Evolutionary conservation across 1,140 invertebrate genomes (phyloP).

Genomic region (Euura lappo): DNA sequence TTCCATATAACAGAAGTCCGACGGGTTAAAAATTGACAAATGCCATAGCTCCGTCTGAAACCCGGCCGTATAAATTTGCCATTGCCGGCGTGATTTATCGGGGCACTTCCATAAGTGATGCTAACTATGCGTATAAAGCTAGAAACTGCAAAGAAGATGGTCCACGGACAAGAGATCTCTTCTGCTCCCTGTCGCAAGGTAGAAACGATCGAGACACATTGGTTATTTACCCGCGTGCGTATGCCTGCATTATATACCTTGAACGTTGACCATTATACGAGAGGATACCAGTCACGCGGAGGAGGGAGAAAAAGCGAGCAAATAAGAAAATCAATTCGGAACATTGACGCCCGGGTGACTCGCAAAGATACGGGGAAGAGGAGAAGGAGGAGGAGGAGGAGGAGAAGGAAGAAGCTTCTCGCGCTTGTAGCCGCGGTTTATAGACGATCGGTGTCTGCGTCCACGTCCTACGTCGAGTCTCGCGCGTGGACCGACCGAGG

Average conservation of each 20-base stretch:
- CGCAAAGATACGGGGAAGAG: constrained; percentile 10
- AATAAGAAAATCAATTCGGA: not conserved
- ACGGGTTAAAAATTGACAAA: not conserved
- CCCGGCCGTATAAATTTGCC: constrained; percentile 1
- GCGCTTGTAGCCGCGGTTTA: not conserved
- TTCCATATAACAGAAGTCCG: not conserved
- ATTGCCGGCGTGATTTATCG: not conserved
- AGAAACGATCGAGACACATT: no score
- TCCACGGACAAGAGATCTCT: no score
- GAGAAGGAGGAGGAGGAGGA: constrained; percentile 14
- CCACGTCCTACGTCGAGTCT: constrained; percentile 5
- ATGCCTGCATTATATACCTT: no score
- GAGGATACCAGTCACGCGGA: no score
- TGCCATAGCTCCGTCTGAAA: not conserved
- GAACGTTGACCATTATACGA: no score
- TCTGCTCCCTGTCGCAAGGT: no score
- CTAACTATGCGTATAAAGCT: not conserved
- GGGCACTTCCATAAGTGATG: not conserved
- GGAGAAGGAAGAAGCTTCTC: constrained; percentile 17
- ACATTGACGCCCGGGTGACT: not conserved
- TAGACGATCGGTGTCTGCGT: constrained; percentile 9
- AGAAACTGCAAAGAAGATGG: no score
- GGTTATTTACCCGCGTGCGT: no score
- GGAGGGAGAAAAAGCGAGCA: no score
- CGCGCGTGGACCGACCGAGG: constrained; percentile 26